Percentiles rank a stretch among this genome's conserved stretches.
These are phyloP conservation scores for Metacarcinus magister DNA, from an alignment of 2,888 invertebrate species.

Conservation along the genomic window DNA sequence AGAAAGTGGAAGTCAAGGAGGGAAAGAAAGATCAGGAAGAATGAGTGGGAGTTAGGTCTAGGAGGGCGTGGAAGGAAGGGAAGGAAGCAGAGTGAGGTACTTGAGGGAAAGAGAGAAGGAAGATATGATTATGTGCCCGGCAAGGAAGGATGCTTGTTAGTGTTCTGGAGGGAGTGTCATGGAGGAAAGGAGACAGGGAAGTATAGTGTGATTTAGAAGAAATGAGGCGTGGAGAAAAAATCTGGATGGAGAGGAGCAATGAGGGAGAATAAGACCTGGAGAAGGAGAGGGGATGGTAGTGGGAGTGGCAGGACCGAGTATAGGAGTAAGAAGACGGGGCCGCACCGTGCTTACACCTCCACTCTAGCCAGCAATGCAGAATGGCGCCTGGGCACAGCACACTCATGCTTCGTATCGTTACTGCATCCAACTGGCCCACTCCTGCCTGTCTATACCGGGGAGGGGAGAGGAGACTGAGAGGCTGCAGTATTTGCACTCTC, in stretches of 20 bases:
- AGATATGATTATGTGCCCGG: no score
- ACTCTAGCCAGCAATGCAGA: conserved; percentile 5
- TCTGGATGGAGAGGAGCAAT: no score
- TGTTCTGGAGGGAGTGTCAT: no score
- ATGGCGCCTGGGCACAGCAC: background rate
- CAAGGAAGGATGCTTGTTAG: no score
- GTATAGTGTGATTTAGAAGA: no score
- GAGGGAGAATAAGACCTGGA: background rate
- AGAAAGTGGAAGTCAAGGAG: no score
- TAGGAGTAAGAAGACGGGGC: background rate
- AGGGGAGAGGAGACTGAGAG: background rate
- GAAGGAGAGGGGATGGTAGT: background rate
- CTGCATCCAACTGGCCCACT: background rate
- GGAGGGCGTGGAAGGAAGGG: no score
- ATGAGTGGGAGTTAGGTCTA: no score
- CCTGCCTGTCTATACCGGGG: background rate
- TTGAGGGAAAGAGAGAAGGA: no score
- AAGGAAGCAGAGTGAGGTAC: background rate
- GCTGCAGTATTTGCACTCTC: background rate
- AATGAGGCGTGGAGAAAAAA: no score
- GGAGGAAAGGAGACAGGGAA: no score
- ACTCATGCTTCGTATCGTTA: background rate
- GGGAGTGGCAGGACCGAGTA: background rate
- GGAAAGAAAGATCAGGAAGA: no score
- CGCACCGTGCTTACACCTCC: background rate